phyloP scores from a whole-genome alignment of 2,113 vertebrate genomes.

The Plestiodon gilberti region DNA sequence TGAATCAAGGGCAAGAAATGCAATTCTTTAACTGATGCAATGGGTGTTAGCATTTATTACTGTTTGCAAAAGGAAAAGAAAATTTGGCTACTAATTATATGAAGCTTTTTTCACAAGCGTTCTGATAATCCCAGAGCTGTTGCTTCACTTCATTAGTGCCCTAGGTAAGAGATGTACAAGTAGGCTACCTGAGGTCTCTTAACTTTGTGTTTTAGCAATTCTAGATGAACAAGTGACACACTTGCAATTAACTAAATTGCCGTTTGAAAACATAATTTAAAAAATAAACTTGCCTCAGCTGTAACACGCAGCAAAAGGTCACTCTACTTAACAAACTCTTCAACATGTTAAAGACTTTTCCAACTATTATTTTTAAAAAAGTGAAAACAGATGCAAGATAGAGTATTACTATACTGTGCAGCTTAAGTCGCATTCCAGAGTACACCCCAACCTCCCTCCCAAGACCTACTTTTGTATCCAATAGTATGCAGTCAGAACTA shows the following conservation, averaged over 20 bases:
- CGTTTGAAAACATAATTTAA: background rate
- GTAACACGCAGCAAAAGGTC: accelerated
- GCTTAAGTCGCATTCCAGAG: background rate
- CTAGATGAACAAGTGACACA: background rate
- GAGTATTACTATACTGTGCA: background rate
- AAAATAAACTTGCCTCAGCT: background rate
- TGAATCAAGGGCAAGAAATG: background rate
- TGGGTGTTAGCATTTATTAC: background rate
- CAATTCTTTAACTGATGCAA: background rate
- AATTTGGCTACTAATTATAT: background rate
- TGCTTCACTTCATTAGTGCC: background rate
- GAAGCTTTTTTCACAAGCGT: background rate
- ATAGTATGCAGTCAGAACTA: background rate
- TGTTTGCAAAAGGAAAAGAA: background rate
- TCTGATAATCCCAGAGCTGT: background rate
- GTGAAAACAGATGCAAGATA: background rate
- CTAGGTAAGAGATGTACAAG: background rate
- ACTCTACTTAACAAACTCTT: background rate
- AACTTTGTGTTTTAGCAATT: background rate
- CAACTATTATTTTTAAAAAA: background rate
- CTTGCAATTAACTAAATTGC: background rate
- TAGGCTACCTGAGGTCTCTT: accelerated
- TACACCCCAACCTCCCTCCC: background rate
- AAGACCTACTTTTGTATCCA: background rate
- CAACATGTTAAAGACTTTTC: background rate